Base-by-base conservation (phyloP, 2,113 vertebrate genomes). In the Rhinogobius similis region DNA sequence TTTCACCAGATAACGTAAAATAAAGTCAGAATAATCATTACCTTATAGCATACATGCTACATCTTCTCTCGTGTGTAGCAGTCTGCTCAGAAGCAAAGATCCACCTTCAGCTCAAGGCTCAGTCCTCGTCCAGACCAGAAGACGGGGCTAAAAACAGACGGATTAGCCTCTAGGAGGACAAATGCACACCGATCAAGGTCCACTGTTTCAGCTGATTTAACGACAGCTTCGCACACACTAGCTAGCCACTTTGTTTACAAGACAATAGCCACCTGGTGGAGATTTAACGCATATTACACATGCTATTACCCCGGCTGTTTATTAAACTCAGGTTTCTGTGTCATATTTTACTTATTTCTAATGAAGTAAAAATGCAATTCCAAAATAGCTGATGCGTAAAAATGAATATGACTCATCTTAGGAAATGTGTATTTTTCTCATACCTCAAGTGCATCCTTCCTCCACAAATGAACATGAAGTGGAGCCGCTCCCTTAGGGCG, bases 171-270 rank as follows among this genome's bases (percentile, higher is more conserved):
- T 26, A 14, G n/a, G 43, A 68, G 7, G 26, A 58, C 5, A 73
- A 82, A 76, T 68, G 72, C 64, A 50, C 41, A 14, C 3, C 1
- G 68, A 59, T 39, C 68, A 73, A 75, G 69, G 69, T 82, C 43
- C 83, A 71, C 26, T 14, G 39, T 4, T 11, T 14, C 64, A 53
- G 29, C 38, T 62, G 82, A 62, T 32, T 11, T 8, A 10, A 67
- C 81, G 82, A 75, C 74, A 78, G 77, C 65, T 8, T 36, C 16
- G 44, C 24, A 10, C 73, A 52, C 5, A 18, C 79, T 82, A 81
- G 78, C 83, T 83, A 86, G 81, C 86, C 52, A 84, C 85, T 70
- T 82, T 88, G 89, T 87, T 85, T 86, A 88, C 85, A 82, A 65
- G 86, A 91, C 82, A 85, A 87, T 84, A 62, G 82, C 75, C 75